Evolutionary conservation across 1,140 invertebrate species (phyloP).

Genomic region (Bradysia coprophila): DNA sequence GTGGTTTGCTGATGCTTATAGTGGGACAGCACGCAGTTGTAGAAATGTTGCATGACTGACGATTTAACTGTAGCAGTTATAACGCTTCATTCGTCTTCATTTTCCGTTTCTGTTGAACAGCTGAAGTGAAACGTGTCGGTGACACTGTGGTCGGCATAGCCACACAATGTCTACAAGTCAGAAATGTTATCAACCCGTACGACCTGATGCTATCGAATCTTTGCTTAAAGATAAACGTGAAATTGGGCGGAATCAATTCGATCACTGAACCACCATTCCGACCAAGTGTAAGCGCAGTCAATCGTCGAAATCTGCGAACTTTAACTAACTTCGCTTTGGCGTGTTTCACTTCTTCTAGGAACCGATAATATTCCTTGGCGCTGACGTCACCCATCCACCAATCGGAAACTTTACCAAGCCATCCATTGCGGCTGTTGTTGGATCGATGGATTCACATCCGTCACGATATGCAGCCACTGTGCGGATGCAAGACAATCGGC

Average conservation of each 20-base stretch:
- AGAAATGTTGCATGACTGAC: too few species aligned
- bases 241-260: constrained; percentile 97
- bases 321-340: constrained; percentile 6
- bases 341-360: constrained; percentile 86
- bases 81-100: not conserved
- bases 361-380: constrained; percentile 97
- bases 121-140: constrained; percentile 97
- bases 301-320: not conserved
- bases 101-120: constrained; percentile 26
- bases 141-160: constrained; percentile 98
- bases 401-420: constrained; percentile 98
- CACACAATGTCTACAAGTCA: constrained; percentile 98
- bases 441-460: constrained; percentile 99
- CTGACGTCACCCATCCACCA: constrained; percentile 99
- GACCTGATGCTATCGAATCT: constrained; percentile 98
- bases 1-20: not conserved
- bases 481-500: constrained; percentile 92
- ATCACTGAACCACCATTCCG: constrained; percentile 94
- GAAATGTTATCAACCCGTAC: constrained; percentile 99
- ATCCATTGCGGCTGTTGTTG: constrained; percentile 95
- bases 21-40: too few species aligned
- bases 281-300: constrained; percentile 40
- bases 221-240: constrained; percentile 99
- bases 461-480: constrained; percentile 97
- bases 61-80: too few species aligned